phyloP scores from a whole-genome alignment of 2,888 invertebrate genomes.

The Pediacus dermestoides region DNA sequence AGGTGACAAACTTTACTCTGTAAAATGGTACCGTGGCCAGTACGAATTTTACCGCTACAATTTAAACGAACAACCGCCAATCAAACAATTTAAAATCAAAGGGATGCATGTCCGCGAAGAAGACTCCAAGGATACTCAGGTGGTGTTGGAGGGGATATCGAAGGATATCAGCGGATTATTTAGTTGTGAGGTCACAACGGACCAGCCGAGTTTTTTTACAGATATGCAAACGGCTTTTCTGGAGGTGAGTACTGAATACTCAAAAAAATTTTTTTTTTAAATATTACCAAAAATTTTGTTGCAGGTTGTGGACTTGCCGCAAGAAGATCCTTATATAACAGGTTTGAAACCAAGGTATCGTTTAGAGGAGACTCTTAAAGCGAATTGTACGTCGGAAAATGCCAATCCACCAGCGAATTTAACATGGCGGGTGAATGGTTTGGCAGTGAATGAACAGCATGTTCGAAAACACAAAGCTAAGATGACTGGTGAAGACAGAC shows the following conservation, averaged over 20 bases:
- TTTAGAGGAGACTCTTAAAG: constrained; percentile 52
- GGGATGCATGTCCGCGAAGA: constrained; percentile 61
- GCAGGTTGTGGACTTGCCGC: constrained; percentile 52
- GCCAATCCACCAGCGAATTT: constrained; percentile 57
- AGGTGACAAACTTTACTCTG: constrained; percentile 62
- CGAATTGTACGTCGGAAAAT: constrained; percentile 54
- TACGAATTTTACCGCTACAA: constrained; percentile 59
- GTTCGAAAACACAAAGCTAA: constrained; percentile 18
- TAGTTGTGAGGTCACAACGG: constrained; percentile 44
- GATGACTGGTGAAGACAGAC: neutral
- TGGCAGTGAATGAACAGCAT: constrained; percentile 19
- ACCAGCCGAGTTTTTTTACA: constrained; percentile 45
- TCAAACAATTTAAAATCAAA: constrained; percentile 7
- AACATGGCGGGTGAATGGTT: constrained; percentile 56
- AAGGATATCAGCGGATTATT: constrained; percentile 39
- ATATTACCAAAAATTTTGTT: neutral
- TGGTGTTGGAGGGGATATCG: constrained; percentile 37
- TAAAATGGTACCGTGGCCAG: constrained; percentile 66
- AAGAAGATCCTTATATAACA: constrained; percentile 51
- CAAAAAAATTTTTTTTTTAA: neutral
- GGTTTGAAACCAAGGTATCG: constrained; percentile 53
- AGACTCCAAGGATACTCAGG: constrained; percentile 38
- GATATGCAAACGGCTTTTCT: constrained; percentile 33
- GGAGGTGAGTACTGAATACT: constrained; percentile 55
- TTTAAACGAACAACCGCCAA: constrained; percentile 11